Percentiles rank a stretch among this genome's conserved stretches.
These are phyloP conservation scores for Nomada goodeniana DNA, from an alignment of 2,888 invertebrate species.

Conservation along the genomic window DNA sequence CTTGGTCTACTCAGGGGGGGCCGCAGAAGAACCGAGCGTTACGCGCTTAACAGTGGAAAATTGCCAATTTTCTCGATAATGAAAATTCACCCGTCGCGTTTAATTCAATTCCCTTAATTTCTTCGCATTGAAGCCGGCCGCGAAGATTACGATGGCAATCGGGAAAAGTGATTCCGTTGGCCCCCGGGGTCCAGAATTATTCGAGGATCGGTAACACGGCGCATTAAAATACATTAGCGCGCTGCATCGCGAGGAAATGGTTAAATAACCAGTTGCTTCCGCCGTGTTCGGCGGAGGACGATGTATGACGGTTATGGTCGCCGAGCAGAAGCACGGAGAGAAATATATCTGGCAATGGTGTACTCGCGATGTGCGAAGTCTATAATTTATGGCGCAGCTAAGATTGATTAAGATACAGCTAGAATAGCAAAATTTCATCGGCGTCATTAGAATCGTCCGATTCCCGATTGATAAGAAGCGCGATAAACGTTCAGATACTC, in stretches of 20 bases:
- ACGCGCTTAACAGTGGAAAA: conserved; percentile 81
- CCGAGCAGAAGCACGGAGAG: too few relatives aligned
- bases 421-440: too few relatives aligned
- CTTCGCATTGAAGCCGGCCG: conserved; percentile 78
- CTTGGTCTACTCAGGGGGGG: conserved; percentile 51
- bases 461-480: too few relatives aligned
- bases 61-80: conserved; percentile 83
- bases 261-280: conserved; percentile 7
- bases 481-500: too few relatives aligned
- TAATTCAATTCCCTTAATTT: conserved; percentile 83
- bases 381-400: too few relatives aligned
- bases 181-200: conserved; percentile 40
- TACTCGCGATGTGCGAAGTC: too few relatives aligned
- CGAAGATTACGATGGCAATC: conserved; percentile 73
- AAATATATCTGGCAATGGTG: too few relatives aligned
- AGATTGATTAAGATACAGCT: too few relatives aligned
- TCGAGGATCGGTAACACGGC: conserved; percentile 3
- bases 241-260: background rate
- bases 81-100: conserved; percentile 80
- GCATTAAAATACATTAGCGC: background rate
- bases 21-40: conserved; percentile 68
- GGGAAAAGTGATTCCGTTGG: conserved; percentile 53
- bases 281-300: background rate
- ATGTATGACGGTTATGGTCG: too few relatives aligned
- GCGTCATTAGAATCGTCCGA: too few relatives aligned